phyloP scores from a whole-genome alignment of 2,113 vertebrate species.

The Condylura cristata region DNA sequence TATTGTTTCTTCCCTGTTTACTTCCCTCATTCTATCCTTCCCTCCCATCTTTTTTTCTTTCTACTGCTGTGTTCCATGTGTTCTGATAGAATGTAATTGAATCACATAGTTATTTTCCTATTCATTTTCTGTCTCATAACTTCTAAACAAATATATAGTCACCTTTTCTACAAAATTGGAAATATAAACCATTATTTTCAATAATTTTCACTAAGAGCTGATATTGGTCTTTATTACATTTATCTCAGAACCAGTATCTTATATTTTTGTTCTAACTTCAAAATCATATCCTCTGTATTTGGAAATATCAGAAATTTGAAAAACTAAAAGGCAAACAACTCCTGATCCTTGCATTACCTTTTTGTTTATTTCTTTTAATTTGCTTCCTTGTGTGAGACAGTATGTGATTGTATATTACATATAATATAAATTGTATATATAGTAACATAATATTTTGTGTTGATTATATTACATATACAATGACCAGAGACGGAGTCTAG shows the following conservation, averaged over 20 bases:
- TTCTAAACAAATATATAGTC: neutral
- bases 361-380: neutral
- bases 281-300: neutral
- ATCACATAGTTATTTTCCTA: neutral
- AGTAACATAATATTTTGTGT: too few relatives aligned
- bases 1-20: neutral
- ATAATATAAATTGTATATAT: too few relatives aligned
- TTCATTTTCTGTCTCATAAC: neutral
- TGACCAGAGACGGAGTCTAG: neutral
- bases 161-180: neutral
- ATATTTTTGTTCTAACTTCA: neutral
- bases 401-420: neutral
- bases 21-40: rapidly evolving
- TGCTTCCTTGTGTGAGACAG: neutral
- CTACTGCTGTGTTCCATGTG: neutral
- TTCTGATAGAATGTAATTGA: neutral
- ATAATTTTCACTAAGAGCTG: neutral
- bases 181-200: neutral
- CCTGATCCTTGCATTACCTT: neutral
- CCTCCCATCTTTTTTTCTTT: neutral
- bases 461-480: too few relatives aligned
- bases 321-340: neutral
- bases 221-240: neutral
- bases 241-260: neutral
- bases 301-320: neutral